Evolutionary conservation across 1,140 invertebrate species (phyloP), one percentile per base, ranked within the genome.

Genomic region (Trachymyrmex septentrionalis): DNA sequence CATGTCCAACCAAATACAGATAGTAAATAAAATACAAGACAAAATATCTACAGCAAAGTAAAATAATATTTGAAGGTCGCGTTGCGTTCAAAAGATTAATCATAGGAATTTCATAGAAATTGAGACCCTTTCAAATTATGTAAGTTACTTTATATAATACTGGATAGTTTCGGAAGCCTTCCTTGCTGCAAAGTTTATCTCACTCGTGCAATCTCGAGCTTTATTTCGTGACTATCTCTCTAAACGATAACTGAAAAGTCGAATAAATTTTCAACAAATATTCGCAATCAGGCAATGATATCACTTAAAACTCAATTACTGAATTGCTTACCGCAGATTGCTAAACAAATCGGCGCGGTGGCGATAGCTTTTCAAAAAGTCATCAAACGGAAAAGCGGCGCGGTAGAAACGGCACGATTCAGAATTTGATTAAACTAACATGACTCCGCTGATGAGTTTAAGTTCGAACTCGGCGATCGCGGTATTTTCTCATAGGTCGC

Each of bases 401-500:
- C 53, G 34, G n/a, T 12, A 80, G 63, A 80, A 21, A 12, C 61
- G 30, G 4, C 80, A 19, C 24, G 27, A 50, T 14, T 84, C 38
- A 30, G 61, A 75, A 84, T 84, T 84, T 73, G 38, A 30, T 84
- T 84, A 73, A 61, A 61, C 55, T 50, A 84, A 84, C 19, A 50
- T 38, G 34, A 82, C 67, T 48, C 78, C 34, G 67, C 38, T 73
- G 59, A 84, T 59, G 48, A 84, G 69, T 84, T 84, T 61, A 73
- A 82, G 67, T 84, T 19, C 24, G 14, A 48, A 73, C 53, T 24
- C 38, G 53, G 14, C 24, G 67, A 55, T 82, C 69, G 34, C 55
- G 53, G 76, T 75, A 86, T 89, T 78, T 21, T n/a, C 85, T 66
- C 59, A 14, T 85, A 57, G 59, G 57, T 82, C 38, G 69, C 7